A percentile compares a stretch with the other conserved stretches of the same genome.
Evolutionary conservation across 2,113 vertebrate species (phyloP).

Genomic region (Hypocryptadius cinnamomeus): DNA sequence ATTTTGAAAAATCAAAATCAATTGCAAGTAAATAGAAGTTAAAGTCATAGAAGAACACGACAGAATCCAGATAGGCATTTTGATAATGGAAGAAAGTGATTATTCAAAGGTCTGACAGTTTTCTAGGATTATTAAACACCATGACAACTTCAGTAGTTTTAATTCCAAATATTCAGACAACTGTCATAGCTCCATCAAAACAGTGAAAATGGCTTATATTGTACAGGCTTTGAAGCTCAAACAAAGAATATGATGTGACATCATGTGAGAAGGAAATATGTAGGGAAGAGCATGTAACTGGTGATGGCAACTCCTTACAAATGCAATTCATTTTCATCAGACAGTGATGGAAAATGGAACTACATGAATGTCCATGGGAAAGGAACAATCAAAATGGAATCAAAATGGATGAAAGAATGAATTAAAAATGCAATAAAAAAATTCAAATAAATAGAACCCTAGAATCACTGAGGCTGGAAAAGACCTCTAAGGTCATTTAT

Average conservation of each 20-base stretch:
- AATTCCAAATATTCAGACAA: constrained; percentile 5
- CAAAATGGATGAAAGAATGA: background rate
- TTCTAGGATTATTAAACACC: background rate
- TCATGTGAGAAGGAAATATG: background rate
- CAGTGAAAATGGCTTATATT: background rate
- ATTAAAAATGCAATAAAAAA: background rate
- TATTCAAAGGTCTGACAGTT: background rate
- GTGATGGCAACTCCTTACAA: background rate
- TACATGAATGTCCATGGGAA: background rate
- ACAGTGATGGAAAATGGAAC: background rate
- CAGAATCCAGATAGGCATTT: background rate
- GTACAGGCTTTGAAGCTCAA: background rate
- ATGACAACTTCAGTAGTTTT: background rate
- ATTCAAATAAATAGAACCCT: background rate
- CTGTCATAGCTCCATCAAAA: background rate
- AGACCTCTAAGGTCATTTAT: background rate
- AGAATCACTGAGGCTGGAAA: background rate
- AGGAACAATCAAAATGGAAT: background rate
- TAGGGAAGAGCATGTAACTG: background rate
- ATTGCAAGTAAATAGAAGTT: background rate
- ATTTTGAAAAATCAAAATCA: background rate
- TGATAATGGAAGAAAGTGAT: background rate
- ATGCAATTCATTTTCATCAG: background rate
- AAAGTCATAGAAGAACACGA: background rate
- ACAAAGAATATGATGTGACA: background rate